A percentile compares a stretch with the other conserved stretches of the same genome.
phyloP scores from a whole-genome alignment of 2,113 vertebrate genomes.

The Colaptes auratus region DNA sequence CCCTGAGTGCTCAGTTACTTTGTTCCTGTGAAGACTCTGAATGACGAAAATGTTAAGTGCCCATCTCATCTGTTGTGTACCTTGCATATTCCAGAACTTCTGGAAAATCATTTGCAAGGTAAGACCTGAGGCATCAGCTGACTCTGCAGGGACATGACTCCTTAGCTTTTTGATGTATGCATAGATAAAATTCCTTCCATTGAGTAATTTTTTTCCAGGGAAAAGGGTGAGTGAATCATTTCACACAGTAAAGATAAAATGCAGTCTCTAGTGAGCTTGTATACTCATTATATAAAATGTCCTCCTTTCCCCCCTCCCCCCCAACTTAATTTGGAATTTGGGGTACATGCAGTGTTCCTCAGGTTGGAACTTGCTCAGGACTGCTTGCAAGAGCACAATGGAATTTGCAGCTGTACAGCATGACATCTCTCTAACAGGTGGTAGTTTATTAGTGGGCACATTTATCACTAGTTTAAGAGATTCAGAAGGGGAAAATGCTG shows the following conservation, averaged over 20 bases:
- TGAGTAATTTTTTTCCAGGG: background rate
- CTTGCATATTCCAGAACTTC: background rate
- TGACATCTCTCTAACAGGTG: background rate
- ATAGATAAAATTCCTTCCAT: background rate
- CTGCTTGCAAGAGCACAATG: background rate
- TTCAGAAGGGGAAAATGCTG: background rate
- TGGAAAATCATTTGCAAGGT: background rate
- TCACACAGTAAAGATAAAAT: slow-evolving; percentile 1
- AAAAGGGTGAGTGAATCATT: background rate
- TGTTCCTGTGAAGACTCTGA: background rate
- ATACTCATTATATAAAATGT: background rate
- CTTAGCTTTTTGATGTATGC: background rate
- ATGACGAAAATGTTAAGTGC: background rate
- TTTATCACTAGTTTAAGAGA: slow-evolving; percentile 8
- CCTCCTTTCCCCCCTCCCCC: no score
- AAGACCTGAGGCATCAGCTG: slow-evolving; percentile 1
- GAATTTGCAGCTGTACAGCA: background rate
- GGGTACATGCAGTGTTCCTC: background rate
- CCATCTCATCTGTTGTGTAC: background rate
- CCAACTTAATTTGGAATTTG: background rate
- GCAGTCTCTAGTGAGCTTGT: background rate
- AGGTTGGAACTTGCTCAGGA: background rate
- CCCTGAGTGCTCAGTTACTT: background rate
- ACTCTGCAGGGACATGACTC: background rate
- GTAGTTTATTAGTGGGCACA: background rate